Percentiles rank a stretch among this genome's conserved stretches.
Conservation (phyloP, 2,888 invertebrate genomes). For the Agrilus cyanescens region DNA sequence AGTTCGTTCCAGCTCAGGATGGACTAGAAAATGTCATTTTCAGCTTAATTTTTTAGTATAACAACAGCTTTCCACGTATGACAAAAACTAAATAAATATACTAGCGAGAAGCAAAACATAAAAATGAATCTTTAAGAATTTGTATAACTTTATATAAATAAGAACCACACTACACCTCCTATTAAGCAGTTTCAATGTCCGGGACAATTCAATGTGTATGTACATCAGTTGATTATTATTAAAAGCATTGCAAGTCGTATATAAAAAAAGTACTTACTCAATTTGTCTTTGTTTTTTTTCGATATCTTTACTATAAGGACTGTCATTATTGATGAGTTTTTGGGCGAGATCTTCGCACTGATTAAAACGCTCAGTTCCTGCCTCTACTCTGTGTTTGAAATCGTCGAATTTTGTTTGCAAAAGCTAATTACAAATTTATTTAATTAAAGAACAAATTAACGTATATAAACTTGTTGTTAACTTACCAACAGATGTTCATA, state of each 20-base stretch:
- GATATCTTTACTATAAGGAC: conserved; percentile 74
- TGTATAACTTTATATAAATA: background rate
- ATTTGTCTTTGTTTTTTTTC: conserved; percentile 77
- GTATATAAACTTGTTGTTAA: conserved; percentile 6
- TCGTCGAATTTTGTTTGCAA: conserved; percentile 87
- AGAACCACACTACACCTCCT: conserved; percentile 2
- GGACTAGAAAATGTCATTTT: too few species aligned
- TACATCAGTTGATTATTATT: background rate
- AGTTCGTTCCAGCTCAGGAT: too few species aligned
- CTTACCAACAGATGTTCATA: conserved; percentile 74
- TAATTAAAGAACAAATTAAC: background rate
- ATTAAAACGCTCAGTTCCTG: conserved; percentile 80
- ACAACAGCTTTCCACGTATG: too few species aligned
- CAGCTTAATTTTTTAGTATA: too few species aligned
- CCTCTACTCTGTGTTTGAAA: conserved; percentile 80
- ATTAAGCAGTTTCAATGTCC: background rate
- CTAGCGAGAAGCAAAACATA: too few species aligned
- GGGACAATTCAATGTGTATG: too few species aligned
- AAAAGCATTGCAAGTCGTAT: background rate
- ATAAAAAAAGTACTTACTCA: conserved; percentile 45
- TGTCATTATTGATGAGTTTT: conserved; percentile 74
- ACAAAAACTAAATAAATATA: too few species aligned
- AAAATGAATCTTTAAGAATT: too few species aligned
- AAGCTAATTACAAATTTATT: conserved; percentile 39
- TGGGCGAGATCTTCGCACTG: conserved; percentile 84